A percentile compares a stretch with the other conserved stretches of the same genome.
Evolutionary conservation across 2,888 invertebrate genomes (phyloP).

Genomic region (Nymphalis urticae): DNA sequence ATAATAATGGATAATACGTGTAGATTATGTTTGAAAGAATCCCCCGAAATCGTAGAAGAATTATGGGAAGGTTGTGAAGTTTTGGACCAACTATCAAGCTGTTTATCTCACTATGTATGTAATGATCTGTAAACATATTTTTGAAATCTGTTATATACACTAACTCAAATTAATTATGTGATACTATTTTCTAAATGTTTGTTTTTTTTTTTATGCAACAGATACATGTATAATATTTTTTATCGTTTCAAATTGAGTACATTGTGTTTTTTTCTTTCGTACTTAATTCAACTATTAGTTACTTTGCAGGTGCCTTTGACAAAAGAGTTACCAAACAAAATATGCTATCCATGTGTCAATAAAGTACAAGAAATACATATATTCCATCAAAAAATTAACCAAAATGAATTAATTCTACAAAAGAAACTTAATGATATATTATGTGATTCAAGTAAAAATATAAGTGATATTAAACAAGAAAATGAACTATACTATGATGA

Average conservation of each 20-base stretch:
- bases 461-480: conserved; percentile 16
- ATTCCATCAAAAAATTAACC: conserved; percentile 46
- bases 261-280: too few relatives aligned
- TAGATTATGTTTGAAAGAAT: conserved; percentile 35
- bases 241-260: too few relatives aligned
- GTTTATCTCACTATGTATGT: conserved; percentile 35
- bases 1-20: conserved; percentile 29
- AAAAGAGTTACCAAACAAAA: conserved; percentile 48
- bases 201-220: conserved; percentile 12
- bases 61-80: conserved; percentile 35
- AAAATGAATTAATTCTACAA: conserved; percentile 51
- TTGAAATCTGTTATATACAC: too few relatives aligned
- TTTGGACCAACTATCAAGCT: conserved; percentile 30
- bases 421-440: conserved; percentile 32
- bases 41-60: conserved; percentile 24
- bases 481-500: conserved; percentile 8
- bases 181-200: background rate
- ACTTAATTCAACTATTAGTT: background rate
- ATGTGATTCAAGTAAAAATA: background rate
- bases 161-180: too few relatives aligned
- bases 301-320: conserved; percentile 51
- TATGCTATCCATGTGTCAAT: conserved; percentile 51
- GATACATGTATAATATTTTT: background rate
- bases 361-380: conserved; percentile 49
- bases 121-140: background rate